Conservation (phyloP, 2,797 vertebrate species). For the Glossophaga mutica region DNA sequence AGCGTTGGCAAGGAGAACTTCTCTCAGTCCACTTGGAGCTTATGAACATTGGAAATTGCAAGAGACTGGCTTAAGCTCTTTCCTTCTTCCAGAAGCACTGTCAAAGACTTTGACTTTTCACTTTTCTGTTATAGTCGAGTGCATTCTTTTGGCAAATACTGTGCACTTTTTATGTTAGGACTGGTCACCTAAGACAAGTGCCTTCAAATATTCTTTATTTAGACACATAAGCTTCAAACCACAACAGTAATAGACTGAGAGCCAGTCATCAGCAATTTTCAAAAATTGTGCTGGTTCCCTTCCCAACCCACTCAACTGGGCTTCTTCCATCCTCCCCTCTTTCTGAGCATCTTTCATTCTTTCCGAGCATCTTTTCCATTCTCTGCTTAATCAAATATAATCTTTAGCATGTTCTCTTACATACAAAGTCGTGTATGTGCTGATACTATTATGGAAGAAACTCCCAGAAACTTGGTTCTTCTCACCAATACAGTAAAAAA, state of each 20-base stretch:
- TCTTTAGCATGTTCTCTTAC: not conserved
- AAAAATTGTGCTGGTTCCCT: not conserved
- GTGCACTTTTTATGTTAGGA: not conserved
- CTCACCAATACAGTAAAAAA: too few species aligned
- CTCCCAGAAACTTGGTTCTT: too few species aligned
- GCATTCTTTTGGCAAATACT: not conserved
- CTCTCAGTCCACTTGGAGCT: not conserved
- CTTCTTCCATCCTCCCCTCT: not conserved
- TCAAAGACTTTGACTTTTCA: constrained; percentile 22
- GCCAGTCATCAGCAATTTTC: not conserved
- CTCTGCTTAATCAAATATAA: not conserved
- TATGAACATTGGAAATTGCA: not conserved
- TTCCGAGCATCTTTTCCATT: not conserved
- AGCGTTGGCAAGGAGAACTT: not conserved
- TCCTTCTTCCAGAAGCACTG: not conserved
- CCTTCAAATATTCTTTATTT: not conserved
- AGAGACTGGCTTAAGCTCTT: not conserved
- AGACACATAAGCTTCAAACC: not conserved
- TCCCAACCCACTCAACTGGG: not conserved
- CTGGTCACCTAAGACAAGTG: not conserved
- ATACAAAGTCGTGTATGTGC: not conserved
- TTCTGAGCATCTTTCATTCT: not conserved
- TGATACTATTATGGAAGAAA: not conserved
- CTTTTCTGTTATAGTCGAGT: not conserved
- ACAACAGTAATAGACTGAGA: not conserved